Percentiles rank a stretch among this genome's conserved stretches.
Conservation (phyloP, 2,797 vertebrate genomes). For the Chelon labrosus region DNA sequence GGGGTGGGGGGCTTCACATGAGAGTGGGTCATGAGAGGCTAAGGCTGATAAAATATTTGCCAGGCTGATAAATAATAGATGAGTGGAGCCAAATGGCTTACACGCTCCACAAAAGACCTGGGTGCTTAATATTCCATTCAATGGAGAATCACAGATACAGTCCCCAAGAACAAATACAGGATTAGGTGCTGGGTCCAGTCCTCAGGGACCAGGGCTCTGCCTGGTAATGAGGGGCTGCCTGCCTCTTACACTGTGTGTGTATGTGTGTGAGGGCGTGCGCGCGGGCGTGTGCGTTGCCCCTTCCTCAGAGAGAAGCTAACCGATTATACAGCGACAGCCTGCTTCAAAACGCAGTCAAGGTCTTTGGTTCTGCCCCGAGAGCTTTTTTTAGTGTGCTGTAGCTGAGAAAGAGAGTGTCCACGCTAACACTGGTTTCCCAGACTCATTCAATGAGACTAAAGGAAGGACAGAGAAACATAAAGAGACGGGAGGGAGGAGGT, state of each 20-base stretch:
- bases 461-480: conserved; percentile 36
- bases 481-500: not conserved
- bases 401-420: conserved; percentile 73
- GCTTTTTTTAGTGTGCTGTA: conserved; percentile 64
- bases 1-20: conserved; percentile 65
- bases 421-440: conserved; percentile 61
- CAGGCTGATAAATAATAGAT: conserved; percentile 88
- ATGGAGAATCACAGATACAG: conserved; percentile 86
- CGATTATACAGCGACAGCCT: conserved; percentile 85
- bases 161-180: conserved; percentile 86
- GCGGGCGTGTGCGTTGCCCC: conserved; percentile 45
- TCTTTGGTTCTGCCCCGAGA: conserved; percentile 80
- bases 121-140: conserved; percentile 87
- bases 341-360: conserved; percentile 83
- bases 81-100: conserved; percentile 86
- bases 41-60: conserved; percentile 87
- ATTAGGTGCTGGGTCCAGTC: conserved; percentile 83
- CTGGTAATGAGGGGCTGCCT: conserved; percentile 85
- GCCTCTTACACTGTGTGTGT: conserved; percentile 59
- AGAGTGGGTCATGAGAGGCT: conserved; percentile 80
- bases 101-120: conserved; percentile 85
- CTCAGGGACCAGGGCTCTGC: conserved; percentile 80
- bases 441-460: conserved; percentile 63
- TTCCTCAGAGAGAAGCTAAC: conserved; percentile 80
- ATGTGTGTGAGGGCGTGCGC: conserved; percentile 27